These are phyloP conservation scores for Labia minor DNA, from an alignment of 2,888 invertebrate species.

Conservation along the genomic window DNA sequence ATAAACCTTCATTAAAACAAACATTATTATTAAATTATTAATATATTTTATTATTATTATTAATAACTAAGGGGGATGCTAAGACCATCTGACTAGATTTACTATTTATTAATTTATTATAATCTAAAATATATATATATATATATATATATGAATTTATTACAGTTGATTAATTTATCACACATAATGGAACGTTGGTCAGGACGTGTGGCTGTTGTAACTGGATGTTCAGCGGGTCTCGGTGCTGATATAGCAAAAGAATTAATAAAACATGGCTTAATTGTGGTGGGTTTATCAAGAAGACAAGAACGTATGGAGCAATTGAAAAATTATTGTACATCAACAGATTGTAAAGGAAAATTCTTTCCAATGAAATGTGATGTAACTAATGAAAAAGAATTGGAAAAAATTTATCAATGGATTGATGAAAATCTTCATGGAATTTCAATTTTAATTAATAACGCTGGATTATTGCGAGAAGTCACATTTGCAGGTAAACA, in stretches of 20 bases:
- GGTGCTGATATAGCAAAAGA: conserved; percentile 36
- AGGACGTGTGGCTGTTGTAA: conserved; percentile 33
- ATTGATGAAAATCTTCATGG: conserved; percentile 15
- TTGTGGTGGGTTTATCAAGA: conserved; percentile 44
- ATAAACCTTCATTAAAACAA: no score
- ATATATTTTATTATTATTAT: no score
- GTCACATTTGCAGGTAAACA: not conserved
- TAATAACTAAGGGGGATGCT: no score
- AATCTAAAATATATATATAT: no score
- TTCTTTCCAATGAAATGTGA: conserved; percentile 17
- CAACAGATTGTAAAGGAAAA: not conserved
- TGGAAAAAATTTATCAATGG: conserved; percentile 14
- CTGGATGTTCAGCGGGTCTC: conserved; percentile 40
- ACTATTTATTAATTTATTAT: no score
- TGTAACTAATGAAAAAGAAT: conserved; percentile 8
- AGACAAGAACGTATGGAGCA: conserved; percentile 40
- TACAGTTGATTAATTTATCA: no score
- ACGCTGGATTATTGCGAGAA: not conserved
- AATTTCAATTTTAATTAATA: conserved; percentile 16
- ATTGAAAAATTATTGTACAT: no score
- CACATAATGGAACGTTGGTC: conserved; percentile 29
- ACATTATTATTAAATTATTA: no score
- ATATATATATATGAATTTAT: no score
- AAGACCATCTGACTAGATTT: no score
- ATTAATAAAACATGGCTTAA: conserved; percentile 39